Evolutionary conservation across 1,140 invertebrate species (phyloP), one percentile per base, ranked within the genome.

Genomic region (Danaus plexippus): DNA sequence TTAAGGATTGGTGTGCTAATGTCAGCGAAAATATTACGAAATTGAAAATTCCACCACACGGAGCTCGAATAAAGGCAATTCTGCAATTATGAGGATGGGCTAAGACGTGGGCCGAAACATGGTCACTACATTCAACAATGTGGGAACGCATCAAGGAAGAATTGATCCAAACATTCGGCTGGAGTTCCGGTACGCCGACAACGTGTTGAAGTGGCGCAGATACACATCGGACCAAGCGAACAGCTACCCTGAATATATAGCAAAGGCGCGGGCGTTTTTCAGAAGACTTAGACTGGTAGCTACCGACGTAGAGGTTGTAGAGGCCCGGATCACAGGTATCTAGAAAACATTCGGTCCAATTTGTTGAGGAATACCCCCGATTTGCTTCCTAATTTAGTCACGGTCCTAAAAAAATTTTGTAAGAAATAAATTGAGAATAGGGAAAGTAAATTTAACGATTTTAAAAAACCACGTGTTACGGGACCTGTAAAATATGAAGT

Each of bases 61-160:
- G 69, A 61, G 66, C 64, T 9, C 51, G 66, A 1, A 71, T 71
- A 58, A 71, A 68, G 50, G 66, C 66, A 6, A 71, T 71, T 11
- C 47, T 71, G 1, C 63, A 67, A n/a, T 40, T 73, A 9, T 57
- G 49, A 63, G 68, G 71, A 1, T n/a, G 67, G 11, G 64, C 67
- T 0, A 71, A 68, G n/a, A 67, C 49, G 4, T 68, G 67, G 66
- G 64, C 64, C 8, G 67, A 68, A 11, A 70, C 52, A 0, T 73
- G 66, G 66, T 73, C 62, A 0, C 57, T 71, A 6, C 47, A 51
- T 1, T 65, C 63, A 1, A 66, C 64, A 4, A 64, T 60, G 8
- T 73, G 64, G 62, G 18, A 68, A 9, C 53, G 68, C 57, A 47
- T 72, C 11, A 69, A 69, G 47, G 42, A 50, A 40, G 59, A 66